These are phyloP conservation scores for Pyrrhosoma nymphula DNA, from an alignment of 2,888 invertebrate genomes.

Conservation along the genomic window DNA sequence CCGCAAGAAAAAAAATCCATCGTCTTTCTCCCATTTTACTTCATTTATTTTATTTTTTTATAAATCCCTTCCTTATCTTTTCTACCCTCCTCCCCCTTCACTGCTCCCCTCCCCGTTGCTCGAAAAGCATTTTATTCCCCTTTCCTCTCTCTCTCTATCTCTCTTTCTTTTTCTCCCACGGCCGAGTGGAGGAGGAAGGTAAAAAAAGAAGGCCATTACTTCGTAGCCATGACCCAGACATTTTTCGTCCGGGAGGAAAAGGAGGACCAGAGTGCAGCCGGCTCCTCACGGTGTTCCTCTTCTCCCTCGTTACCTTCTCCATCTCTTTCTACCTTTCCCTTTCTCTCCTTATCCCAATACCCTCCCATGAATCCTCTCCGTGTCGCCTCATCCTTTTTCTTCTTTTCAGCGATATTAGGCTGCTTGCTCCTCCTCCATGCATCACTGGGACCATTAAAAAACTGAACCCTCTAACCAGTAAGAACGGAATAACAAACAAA, in stretches of 20 bases:
- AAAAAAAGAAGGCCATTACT: slow-evolving; percentile 44
- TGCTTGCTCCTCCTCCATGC: not conserved
- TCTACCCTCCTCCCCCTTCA: too few species aligned
- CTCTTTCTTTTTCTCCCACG: not conserved
- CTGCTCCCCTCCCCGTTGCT: not conserved
- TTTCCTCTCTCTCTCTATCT: not conserved
- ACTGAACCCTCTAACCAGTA: too few species aligned
- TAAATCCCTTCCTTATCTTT: slow-evolving; percentile 3
- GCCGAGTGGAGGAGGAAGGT: not conserved
- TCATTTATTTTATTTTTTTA: not conserved
- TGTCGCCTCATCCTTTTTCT: not conserved
- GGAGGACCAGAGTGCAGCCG: not conserved
- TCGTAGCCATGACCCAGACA: slow-evolving; percentile 50
- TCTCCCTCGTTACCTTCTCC: not conserved
- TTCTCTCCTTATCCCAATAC: not conserved
- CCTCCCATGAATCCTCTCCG: not conserved
- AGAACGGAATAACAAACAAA: too few species aligned
- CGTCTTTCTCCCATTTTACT: not conserved
- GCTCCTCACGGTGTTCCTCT: not conserved
- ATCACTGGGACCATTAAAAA: not conserved
- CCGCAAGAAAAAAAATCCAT: not conserved
- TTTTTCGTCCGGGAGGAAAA: not conserved
- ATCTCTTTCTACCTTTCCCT: not conserved
- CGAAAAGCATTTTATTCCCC: not conserved
- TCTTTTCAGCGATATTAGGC: not conserved